phyloP scores from a whole-genome alignment of 2,888 invertebrate species.

The Macrosoma leucophasiata region DNA sequence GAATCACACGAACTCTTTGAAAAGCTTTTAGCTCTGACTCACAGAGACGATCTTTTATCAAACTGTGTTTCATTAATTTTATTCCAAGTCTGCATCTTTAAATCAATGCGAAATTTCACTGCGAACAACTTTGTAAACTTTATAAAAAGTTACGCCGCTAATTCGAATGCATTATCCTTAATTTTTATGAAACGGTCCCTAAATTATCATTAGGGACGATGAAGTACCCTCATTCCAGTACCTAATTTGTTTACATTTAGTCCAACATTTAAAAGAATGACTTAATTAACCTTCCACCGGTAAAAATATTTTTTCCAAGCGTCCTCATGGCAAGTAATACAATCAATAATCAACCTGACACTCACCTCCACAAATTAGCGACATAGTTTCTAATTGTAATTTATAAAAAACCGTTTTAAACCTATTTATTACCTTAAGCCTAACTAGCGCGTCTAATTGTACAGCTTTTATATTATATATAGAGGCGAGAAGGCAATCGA shows the following conservation, averaged over 20 bases:
- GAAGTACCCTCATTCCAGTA: no score
- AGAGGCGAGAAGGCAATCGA: slow-evolving; percentile 67
- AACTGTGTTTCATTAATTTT: not conserved
- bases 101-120: no score
- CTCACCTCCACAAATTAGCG: slow-evolving; percentile 70
- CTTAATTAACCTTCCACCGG: slow-evolving; percentile 12
- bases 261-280: slow-evolving; percentile 6
- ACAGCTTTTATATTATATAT: slow-evolving; percentile 36
- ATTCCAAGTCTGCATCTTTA: not conserved
- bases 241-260: no score
- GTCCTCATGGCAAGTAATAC: slow-evolving; percentile 28
- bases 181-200: no score
- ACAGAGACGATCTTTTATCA: no score
- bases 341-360: no score
- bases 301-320: slow-evolving; percentile 3
- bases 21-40: no score
- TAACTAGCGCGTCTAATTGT: slow-evolving; percentile 62
- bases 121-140: no score
- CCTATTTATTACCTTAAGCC: slow-evolving; percentile 29
- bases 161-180: no score
- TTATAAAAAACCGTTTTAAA: slow-evolving; percentile 28
- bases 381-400: slow-evolving; percentile 49
- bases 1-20: no score
- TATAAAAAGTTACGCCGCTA: no score
- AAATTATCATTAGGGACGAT: no score